A percentile compares a stretch with the other conserved stretches of the same genome.
These are phyloP conservation scores for Cryptoprocta ferox DNA, from an alignment of 2,797 vertebrate species.

Conservation along the genomic window DNA sequence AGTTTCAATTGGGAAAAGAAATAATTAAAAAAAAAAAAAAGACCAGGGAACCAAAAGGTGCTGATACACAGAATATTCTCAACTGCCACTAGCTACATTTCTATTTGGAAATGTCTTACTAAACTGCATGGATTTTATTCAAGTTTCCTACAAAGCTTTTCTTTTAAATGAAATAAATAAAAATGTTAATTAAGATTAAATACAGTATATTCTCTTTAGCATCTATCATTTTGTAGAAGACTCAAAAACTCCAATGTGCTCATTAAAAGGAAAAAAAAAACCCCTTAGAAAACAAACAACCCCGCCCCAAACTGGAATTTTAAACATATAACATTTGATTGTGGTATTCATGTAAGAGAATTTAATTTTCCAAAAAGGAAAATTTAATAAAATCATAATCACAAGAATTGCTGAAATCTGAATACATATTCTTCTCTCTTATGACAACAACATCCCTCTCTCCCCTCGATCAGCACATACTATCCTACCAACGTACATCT, in stretches of 20 bases:
- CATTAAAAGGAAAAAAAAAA: neutral
- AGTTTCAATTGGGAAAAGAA: neutral
- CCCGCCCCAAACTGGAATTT: neutral
- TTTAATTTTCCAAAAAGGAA: conserved; percentile 27
- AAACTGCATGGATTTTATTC: neutral
- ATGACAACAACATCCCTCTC: no score
- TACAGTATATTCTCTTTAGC: neutral
- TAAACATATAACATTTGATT: neutral
- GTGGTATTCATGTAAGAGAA: neutral
- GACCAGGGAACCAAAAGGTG: neutral
- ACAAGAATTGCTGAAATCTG: neutral
- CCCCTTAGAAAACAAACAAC: neutral
- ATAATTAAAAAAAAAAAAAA: neutral
- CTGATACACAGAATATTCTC: neutral
- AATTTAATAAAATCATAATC: neutral
- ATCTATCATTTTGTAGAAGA: conserved; percentile 36
- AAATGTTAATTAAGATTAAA: neutral
- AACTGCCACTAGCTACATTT: neutral
- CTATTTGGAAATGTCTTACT: neutral
- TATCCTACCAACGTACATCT: neutral
- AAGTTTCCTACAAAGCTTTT: neutral
- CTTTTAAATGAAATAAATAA: conserved; percentile 2
- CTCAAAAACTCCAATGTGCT: neutral
- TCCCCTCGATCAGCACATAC: neutral
- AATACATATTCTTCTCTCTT: neutral